These are phyloP conservation scores for Lamellibrachia columna DNA, from an alignment of 2,888 invertebrate species.

Conservation along the genomic window DNA sequence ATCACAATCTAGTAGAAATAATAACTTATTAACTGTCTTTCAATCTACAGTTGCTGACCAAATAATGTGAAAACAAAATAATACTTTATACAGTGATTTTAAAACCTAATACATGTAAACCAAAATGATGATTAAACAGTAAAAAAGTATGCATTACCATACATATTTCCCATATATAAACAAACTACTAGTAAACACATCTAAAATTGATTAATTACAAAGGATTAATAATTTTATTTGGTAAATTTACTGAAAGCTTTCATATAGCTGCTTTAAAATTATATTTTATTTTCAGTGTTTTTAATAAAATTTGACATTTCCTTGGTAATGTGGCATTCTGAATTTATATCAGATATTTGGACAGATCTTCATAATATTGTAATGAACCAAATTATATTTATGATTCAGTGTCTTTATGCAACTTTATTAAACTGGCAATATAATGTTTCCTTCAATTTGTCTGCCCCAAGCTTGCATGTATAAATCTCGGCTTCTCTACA, in stretches of 20 bases:
- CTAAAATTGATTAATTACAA: not conserved
- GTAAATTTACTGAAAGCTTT: not conserved
- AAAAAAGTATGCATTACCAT: not conserved
- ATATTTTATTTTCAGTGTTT: not conserved
- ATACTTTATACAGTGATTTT: not conserved
- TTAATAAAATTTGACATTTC: not conserved
- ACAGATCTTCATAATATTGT: not conserved
- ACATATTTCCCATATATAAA: not conserved
- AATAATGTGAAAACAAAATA: not conserved
- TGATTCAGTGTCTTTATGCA: not conserved
- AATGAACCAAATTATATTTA: not conserved
- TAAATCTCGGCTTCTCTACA: not conserved
- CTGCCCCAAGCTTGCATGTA: not conserved
- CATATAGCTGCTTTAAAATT: not conserved
- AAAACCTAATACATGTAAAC: not conserved
- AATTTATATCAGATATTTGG: not conserved
- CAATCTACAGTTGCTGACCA: not conserved
- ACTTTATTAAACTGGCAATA: not conserved
- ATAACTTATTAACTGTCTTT: not conserved
- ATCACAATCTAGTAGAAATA: not conserved
- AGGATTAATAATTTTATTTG: not conserved
- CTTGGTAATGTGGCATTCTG: not conserved
- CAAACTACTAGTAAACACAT: not conserved
- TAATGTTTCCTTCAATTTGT: not conserved
- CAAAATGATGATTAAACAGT: not conserved